These are phyloP conservation scores for Mercenaria mercenaria DNA, from an alignment of 1,140 invertebrate species.

Conservation along the genomic window DNA sequence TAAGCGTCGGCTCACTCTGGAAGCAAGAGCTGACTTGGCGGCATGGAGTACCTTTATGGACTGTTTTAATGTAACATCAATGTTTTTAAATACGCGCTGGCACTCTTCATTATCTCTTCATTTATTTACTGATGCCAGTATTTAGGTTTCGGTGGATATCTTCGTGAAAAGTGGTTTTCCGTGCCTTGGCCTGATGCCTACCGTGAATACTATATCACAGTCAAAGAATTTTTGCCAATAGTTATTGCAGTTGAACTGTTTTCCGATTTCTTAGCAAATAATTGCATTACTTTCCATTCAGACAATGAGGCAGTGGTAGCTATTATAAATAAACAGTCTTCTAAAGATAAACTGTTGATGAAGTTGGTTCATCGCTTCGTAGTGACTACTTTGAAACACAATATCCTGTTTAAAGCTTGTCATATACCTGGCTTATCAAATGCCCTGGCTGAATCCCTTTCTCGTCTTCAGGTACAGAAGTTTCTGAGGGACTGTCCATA, in stretches of 20 bases:
- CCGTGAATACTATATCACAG: not conserved
- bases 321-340: slow-evolving; percentile 36
- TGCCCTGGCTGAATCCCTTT: not conserved
- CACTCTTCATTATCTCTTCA: too few relatives aligned
- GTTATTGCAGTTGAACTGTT: not conserved
- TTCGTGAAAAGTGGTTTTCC: not conserved
- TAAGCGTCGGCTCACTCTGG: not conserved
- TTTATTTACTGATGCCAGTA: slow-evolving; percentile 3
- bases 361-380: slow-evolving; percentile 3
- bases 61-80: not conserved
- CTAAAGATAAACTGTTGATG: slow-evolving; percentile 13
- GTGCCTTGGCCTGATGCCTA: not conserved
- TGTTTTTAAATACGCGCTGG: too few relatives aligned
- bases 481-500: not conserved
- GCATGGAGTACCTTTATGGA: not conserved
- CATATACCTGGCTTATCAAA: not conserved
- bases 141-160: too few relatives aligned
- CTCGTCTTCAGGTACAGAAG: slow-evolving; percentile 7
- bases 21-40: too few relatives aligned
- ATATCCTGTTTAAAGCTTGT: slow-evolving; percentile 10
- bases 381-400: not conserved
- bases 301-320: slow-evolving; percentile 23
- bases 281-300: slow-evolving; percentile 28
- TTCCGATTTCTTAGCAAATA: not conserved
- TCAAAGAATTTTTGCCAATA: slow-evolving; percentile 20